A percentile compares a stretch with the other conserved stretches of the same genome.
phyloP scores from a whole-genome alignment of 92 coral and sea anemone genomes.

The Zoanthus gigantus region DNA sequence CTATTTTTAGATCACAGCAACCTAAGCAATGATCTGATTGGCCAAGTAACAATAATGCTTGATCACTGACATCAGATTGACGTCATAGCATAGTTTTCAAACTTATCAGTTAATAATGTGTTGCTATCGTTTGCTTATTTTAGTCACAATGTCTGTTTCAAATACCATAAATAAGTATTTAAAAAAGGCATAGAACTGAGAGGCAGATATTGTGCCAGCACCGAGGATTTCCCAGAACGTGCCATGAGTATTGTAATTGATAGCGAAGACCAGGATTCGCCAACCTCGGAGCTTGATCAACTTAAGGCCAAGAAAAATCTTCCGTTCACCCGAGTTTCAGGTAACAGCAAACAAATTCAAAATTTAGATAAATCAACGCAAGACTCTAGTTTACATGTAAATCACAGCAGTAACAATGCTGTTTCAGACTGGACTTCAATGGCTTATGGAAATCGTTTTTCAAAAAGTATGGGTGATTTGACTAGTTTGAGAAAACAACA shows the following conservation, averaged over 20 bases:
- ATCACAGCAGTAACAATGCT: not conserved
- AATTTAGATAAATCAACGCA: slow-evolving; percentile 1
- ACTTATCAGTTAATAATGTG: slow-evolving; percentile 11
- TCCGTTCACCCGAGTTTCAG: slow-evolving; percentile 12
- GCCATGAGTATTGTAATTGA: slow-evolving; percentile 16
- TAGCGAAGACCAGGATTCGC: not conserved
- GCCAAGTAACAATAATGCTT: slow-evolving; percentile 13
- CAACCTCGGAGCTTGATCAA: slow-evolving; percentile 19
- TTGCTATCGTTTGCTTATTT: not conserved
- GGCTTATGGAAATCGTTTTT: slow-evolving; percentile 75
- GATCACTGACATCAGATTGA: slow-evolving; percentile 39
- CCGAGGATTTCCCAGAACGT: slow-evolving; percentile 22
- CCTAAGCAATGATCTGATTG: slow-evolving; percentile 6
- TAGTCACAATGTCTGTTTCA: slow-evolving; percentile 10
- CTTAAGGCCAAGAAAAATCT: slow-evolving; percentile 1
- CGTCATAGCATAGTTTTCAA: slow-evolving; percentile 35
- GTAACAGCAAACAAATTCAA: not conserved
- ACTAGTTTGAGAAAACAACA: slow-evolving; percentile 54
- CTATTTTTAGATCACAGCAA: slow-evolving; percentile 30
- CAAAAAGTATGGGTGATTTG: slow-evolving; percentile 91
- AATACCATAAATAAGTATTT: slow-evolving; percentile 25
- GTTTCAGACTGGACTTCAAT: slow-evolving; percentile 18
- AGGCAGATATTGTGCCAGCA: slow-evolving; percentile 5
- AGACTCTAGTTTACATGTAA: not conserved
- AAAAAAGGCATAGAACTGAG: slow-evolving; percentile 5